Percentiles rank a stretch among this genome's conserved stretches.
Conservation (phyloP, 2,113 vertebrate genomes). For the Cyprinodon brontotheroides region DNA sequence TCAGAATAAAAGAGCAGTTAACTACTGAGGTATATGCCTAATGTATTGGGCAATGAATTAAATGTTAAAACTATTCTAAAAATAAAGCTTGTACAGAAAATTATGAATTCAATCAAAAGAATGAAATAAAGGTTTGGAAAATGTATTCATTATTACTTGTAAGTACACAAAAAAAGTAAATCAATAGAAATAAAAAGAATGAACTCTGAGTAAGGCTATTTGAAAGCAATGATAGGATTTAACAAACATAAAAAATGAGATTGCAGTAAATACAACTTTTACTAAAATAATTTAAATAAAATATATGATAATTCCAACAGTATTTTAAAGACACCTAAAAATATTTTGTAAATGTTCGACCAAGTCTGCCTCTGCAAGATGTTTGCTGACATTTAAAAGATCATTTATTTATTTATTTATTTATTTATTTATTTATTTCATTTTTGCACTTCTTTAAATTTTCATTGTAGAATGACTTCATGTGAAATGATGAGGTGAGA, state of each 20-base stretch:
- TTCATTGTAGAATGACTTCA: too few relatives aligned
- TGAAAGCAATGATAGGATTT: background rate
- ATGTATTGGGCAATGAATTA: background rate
- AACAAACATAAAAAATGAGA: background rate
- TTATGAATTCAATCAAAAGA: background rate
- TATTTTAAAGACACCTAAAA: background rate
- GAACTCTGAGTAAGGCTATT: background rate
- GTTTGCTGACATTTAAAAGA: background rate
- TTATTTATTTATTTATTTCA: background rate
- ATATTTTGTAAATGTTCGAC: background rate
- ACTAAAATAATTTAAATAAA: background rate
- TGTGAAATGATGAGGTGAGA: too few relatives aligned
- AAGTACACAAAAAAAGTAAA: background rate
- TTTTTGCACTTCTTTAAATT: background rate
- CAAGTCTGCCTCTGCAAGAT: background rate
- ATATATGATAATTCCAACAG: background rate
- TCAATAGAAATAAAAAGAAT: background rate
- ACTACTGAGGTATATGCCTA: background rate
- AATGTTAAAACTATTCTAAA: background rate
- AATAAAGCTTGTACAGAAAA: background rate
- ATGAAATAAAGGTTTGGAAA: too few relatives aligned
- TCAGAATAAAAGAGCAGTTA: background rate
- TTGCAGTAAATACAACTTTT: background rate
- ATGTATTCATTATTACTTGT: background rate
- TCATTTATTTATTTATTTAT: background rate